Conservation (phyloP, 2,888 invertebrate species). For the Drosophila diplacantha region DNA sequence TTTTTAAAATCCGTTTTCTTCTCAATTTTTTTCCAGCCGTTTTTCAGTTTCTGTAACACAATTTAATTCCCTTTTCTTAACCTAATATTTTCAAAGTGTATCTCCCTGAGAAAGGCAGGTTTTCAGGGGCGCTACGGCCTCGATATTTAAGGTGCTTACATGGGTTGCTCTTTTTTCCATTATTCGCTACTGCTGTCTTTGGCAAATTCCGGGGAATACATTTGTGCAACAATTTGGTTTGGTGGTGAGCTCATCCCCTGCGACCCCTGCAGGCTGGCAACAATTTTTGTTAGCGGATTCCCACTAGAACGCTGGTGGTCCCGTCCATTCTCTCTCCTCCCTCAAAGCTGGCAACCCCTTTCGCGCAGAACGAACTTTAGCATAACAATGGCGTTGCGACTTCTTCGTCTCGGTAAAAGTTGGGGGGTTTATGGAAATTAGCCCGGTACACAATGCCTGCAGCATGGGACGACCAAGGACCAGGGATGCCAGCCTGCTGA, state of each 20-base stretch:
- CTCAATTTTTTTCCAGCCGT: no score
- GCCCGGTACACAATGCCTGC: constrained; percentile 61
- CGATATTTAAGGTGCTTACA: constrained; percentile 71
- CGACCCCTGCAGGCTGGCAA: constrained; percentile 47
- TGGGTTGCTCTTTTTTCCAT: constrained; percentile 56
- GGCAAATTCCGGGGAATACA: constrained; percentile 26
- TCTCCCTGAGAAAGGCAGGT: constrained; percentile 38
- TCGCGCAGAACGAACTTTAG: constrained; percentile 51
- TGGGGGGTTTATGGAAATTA: constrained; percentile 69
- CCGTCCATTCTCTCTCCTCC: constrained; percentile 6
- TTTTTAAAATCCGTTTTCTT: no score
- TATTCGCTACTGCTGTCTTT: constrained; percentile 13
- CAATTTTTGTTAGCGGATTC: constrained; percentile 47
- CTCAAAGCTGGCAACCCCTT: constrained; percentile 52
- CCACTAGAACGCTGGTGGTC: constrained; percentile 61
- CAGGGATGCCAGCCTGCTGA: constrained; percentile 28
- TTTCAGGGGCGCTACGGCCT: constrained; percentile 36
- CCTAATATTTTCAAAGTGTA: constrained; percentile 3
- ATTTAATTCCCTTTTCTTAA: neutral
- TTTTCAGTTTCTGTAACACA: no score
- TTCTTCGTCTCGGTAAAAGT: constrained; percentile 44
- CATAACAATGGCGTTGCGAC: constrained; percentile 73
- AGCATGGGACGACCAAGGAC: constrained; percentile 20
- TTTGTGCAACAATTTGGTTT: constrained; percentile 70
- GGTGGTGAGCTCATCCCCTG: constrained; percentile 66